These are phyloP conservation scores for Merops nubicus DNA, from an alignment of 2,113 vertebrate genomes.

Conservation along the genomic window DNA sequence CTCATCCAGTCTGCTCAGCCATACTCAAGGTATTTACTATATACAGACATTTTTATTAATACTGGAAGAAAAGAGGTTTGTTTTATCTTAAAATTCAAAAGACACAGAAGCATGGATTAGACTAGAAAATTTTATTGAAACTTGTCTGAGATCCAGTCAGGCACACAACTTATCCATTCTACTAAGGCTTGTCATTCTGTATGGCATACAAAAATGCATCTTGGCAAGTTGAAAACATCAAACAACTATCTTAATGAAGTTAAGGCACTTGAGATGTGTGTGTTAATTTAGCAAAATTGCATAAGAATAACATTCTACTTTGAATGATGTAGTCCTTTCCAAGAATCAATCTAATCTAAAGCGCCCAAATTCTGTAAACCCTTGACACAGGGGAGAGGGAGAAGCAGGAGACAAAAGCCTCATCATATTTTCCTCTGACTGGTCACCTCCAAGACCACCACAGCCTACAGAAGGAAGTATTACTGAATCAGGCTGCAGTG, in stretches of 20 bases:
- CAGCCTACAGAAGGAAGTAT: neutral
- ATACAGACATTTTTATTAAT: neutral
- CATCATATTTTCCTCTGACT: neutral
- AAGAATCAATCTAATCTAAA: neutral
- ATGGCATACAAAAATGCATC: conserved; percentile 56
- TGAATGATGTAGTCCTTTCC: neutral
- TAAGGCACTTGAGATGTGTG: conserved; percentile 82
- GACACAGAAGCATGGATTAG: conserved; percentile 26
- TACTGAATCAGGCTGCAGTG: neutral
- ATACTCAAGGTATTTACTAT: neutral
- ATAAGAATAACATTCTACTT: conserved; percentile 45
- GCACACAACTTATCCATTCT: conserved; percentile 47
- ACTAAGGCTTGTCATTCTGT: conserved; percentile 53
- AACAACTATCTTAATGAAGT: conserved; percentile 63
- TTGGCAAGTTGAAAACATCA: conserved; percentile 34
- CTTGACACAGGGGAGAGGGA: neutral
- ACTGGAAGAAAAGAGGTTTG: neutral
- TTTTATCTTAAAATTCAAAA: neutral
- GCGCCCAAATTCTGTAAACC: neutral
- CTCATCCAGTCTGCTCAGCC: neutral
- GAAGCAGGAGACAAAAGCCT: neutral
- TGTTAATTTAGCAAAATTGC: conserved; percentile 63
- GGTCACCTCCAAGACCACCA: neutral
- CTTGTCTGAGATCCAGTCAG: conserved; percentile 61
- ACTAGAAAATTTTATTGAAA: conserved; percentile 78